Evolutionary conservation across 2,888 invertebrate species (phyloP).

Genomic region (Synergus gifuensis): DNA sequence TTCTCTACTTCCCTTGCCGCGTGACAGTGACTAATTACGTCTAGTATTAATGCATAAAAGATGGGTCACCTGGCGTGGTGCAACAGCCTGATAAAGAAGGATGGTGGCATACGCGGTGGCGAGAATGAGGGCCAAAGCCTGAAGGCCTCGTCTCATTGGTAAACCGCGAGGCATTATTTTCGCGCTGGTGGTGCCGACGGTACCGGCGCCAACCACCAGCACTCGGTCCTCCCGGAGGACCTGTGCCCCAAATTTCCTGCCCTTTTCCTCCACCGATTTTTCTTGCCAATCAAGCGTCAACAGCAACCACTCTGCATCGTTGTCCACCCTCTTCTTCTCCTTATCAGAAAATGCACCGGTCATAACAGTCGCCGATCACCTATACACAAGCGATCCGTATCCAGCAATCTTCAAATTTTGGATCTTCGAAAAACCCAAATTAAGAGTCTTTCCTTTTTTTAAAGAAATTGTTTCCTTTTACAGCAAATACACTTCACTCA

Average conservation of each 20-base stretch:
- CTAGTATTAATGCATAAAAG: slow-evolving; percentile 30
- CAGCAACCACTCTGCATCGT: slow-evolving; percentile 66
- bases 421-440: not conserved
- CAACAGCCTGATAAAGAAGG: slow-evolving; percentile 82
- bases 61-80: slow-evolving; percentile 79
- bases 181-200: slow-evolving; percentile 78
- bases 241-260: slow-evolving; percentile 56
- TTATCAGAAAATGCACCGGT: slow-evolving; percentile 47
- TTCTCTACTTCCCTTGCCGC: slow-evolving; percentile 5
- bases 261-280: slow-evolving; percentile 57
- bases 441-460: not conserved
- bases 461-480: not conserved
- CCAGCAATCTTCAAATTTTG: not conserved
- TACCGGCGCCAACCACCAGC: slow-evolving; percentile 76
- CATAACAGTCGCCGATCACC: slow-evolving; percentile 49
- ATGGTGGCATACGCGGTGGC: slow-evolving; percentile 82
- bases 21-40: slow-evolving; percentile 38
- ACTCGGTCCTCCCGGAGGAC: slow-evolving; percentile 67
- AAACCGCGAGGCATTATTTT: slow-evolving; percentile 77
- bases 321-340: slow-evolving; percentile 63
- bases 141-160: slow-evolving; percentile 76
- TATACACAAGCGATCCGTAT: slow-evolving; percentile 30
- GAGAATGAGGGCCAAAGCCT: slow-evolving; percentile 78
- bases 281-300: slow-evolving; percentile 59
- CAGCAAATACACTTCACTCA: not conserved